Percentiles rank a stretch among this genome's conserved stretches.
phyloP scores from a whole-genome alignment of 2,797 vertebrate species.

The Xyrichtys novacula region DNA sequence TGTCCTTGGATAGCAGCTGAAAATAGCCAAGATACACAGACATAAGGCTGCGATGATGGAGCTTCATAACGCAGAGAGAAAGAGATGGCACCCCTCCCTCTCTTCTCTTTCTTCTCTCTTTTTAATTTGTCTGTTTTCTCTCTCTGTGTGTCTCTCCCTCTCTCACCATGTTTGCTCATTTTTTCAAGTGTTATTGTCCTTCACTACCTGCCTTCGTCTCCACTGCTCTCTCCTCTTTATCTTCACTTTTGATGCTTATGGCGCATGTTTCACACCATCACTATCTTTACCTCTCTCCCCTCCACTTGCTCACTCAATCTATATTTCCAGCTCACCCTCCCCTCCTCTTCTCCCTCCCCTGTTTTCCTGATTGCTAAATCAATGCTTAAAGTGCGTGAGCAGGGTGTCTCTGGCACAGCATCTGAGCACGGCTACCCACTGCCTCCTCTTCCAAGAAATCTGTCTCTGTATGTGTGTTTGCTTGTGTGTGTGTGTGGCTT shows the following conservation, averaged over 20 bases:
- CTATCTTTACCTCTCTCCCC: slow-evolving; percentile 54
- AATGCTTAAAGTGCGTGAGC: slow-evolving; percentile 85
- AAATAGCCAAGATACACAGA: slow-evolving; percentile 68
- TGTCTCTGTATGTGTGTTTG: slow-evolving; percentile 29
- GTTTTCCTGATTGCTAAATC: slow-evolving; percentile 85
- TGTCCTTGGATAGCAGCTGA: slow-evolving; percentile 67
- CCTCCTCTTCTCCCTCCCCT: slow-evolving; percentile 36
- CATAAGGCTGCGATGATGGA: slow-evolving; percentile 55
- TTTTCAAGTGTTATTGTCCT: slow-evolving; percentile 33
- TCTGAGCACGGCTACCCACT: slow-evolving; percentile 77
- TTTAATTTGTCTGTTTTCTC: slow-evolving; percentile 38
- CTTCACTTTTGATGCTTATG: slow-evolving; percentile 37
- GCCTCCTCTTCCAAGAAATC: slow-evolving; percentile 82
- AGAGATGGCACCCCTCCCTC: slow-evolving; percentile 39
- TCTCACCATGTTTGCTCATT: slow-evolving; percentile 46
- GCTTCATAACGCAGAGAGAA: slow-evolving; percentile 52
- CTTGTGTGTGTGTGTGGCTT: slow-evolving; percentile 19
- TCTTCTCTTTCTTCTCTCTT: slow-evolving; percentile 13
- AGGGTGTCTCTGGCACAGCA: slow-evolving; percentile 82
- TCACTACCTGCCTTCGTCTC: slow-evolving; percentile 27
- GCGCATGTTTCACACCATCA: slow-evolving; percentile 37
- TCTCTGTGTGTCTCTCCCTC: slow-evolving; percentile 16
- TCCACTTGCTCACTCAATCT: slow-evolving; percentile 53
- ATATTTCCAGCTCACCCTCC: slow-evolving; percentile 56
- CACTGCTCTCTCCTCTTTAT: slow-evolving; percentile 37